Evolutionary conservation across 2,888 invertebrate genomes (phyloP), one percentile per base, ranked within the genome.

Genomic region (Acanthosepion esculentum): DNA sequence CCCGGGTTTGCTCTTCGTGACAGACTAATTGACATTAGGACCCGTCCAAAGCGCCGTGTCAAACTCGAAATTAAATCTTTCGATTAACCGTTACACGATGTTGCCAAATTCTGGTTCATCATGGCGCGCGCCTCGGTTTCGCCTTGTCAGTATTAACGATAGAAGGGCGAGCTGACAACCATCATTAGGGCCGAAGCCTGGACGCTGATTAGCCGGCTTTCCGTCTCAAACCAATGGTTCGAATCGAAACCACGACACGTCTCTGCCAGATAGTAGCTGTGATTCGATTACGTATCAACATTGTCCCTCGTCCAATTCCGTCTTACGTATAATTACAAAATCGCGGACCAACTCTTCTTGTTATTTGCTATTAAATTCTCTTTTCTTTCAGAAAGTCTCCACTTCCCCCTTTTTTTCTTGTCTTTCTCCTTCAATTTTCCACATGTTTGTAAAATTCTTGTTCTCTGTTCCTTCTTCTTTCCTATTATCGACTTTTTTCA

Each of bases 11-110:
- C 78, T 78, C 78, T n/a, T 78, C 78, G n/a, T 78, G 78, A 78
- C 78, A 78, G 78, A 78, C 78, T 78, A 78, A 78, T 78, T 78
- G 78, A 78, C 78, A 78, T 78, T 78, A 78, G 78, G 78, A 78
- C 78, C 78, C 78, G n/a, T 78, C 78, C 78, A 78, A 78, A 78
- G 78, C 78, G 78, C 78, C 78, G 78, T 78, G 78, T 78, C 78
- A 78, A 78, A 78, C 78, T 78, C n/a, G 78, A 78, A 78, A 78
- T 78, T 78, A 78, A 78, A 78, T 78, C 78, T 78, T 78, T 78
- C 78, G 78, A 78, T 78, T 78, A 78, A n/a, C 78, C n/a, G 78
- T 78, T 78, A n/a, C 78, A n/a, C 78, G 78, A 78, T 78, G 78
- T 78, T 78, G 78, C 78, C 78, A 78, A 78, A 78, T 78, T 78